Evolutionary conservation across 2,888 invertebrate genomes (phyloP).

Genomic region (Erpobdella octoculata): DNA sequence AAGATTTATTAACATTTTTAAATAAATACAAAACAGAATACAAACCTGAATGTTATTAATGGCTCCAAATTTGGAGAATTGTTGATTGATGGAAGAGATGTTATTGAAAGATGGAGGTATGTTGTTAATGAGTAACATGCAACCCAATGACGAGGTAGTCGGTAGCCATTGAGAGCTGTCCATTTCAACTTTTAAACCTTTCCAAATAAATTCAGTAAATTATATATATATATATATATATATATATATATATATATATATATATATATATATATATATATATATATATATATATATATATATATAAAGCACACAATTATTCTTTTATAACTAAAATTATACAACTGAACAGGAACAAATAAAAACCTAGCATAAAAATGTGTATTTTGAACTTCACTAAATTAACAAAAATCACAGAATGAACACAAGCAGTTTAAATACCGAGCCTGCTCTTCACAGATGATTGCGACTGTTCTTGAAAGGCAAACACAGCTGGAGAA

Average conservation of each 20-base stretch:
- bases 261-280: too few relatives aligned
- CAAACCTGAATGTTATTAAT: conserved; percentile 6
- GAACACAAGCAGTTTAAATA: neutral
- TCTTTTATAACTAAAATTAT: too few relatives aligned
- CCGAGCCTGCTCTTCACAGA: neutral
- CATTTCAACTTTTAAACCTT: neutral
- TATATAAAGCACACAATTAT: too few relatives aligned
- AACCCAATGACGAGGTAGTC: neutral
- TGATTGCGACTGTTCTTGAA: too few relatives aligned
- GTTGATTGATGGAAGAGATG: conserved; percentile 13
- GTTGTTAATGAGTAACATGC: conserved; percentile 11
- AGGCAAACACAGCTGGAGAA: too few relatives aligned
- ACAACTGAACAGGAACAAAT: too few relatives aligned
- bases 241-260: too few relatives aligned
- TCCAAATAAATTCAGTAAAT: too few relatives aligned
- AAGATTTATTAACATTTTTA: neutral
- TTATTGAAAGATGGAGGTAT: conserved; percentile 4
- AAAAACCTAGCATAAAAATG: too few relatives aligned
- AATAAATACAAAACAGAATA: neutral
- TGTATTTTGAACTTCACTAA: neutral
- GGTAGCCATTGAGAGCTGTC: neutral
- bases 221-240: too few relatives aligned
- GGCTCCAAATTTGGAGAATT: conserved; percentile 13
- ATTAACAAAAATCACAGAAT: neutral
- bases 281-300: too few relatives aligned